Conservation (phyloP, 2,888 invertebrate genomes). For the Drosophila maculinotata region DNA sequence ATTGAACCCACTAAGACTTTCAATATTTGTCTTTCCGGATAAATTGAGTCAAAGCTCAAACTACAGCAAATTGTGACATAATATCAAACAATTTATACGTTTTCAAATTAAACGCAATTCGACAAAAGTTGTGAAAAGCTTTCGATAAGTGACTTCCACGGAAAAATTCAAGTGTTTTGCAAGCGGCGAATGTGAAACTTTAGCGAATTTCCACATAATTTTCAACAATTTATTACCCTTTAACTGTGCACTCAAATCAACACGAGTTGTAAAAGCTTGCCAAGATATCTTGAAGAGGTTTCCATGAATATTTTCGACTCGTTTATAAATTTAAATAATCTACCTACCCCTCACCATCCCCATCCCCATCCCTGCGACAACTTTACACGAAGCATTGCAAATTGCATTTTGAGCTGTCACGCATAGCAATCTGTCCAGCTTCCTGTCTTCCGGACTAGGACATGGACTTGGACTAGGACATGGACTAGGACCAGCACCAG, state of each 20-base stretch:
- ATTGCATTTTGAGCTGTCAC: slow-evolving; percentile 71
- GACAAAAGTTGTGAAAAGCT: no score
- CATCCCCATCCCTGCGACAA: slow-evolving; percentile 9
- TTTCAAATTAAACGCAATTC: no score
- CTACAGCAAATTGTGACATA: no score
- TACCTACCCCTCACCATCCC: background rate
- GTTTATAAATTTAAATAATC: slow-evolving; percentile 61
- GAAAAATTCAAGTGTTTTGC: no score
- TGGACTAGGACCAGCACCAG: background rate
- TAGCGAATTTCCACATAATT: background rate
- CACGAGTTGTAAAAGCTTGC: slow-evolving; percentile 5
- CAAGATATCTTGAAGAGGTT: slow-evolving; percentile 32
- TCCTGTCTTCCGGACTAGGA: slow-evolving; percentile 14
- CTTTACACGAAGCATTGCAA: slow-evolving; percentile 59
- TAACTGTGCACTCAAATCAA: slow-evolving; percentile 1
- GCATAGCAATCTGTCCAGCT: slow-evolving; percentile 45
- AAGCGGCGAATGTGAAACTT: background rate
- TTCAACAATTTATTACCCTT: slow-evolving; percentile 5
- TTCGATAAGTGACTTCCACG: no score
- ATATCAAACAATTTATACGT: no score
- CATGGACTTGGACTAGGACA: background rate
- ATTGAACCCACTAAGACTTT: no score
- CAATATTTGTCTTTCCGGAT: no score
- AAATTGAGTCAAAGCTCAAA: no score
- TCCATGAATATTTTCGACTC: slow-evolving; percentile 51